A percentile compares a stretch with the other conserved stretches of the same genome.
These are phyloP conservation scores for Gavialis gangeticus DNA, from an alignment of 2,113 vertebrate species.

Conservation along the genomic window DNA sequence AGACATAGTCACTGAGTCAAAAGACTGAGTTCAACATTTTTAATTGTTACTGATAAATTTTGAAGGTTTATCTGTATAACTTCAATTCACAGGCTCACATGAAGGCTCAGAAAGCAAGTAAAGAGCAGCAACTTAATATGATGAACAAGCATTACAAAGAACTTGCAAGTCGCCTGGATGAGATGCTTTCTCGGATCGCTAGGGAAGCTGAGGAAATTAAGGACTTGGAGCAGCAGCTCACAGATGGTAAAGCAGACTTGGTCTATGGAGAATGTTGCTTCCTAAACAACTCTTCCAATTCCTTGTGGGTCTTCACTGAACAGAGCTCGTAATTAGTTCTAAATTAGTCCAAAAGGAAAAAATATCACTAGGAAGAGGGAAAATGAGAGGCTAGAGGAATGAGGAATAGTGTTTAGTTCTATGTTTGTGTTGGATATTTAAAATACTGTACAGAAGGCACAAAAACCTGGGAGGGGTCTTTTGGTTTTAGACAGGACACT, in stretches of 20 bases:
- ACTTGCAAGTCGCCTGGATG: conserved; percentile 88
- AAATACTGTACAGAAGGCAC: background rate
- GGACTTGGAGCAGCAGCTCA: conserved; percentile 95
- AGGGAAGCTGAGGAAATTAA: conserved; percentile 93
- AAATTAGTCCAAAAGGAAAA: background rate
- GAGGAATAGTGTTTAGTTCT: background rate
- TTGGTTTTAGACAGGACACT: background rate
- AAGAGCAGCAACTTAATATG: conserved; percentile 83
- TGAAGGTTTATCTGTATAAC: background rate
- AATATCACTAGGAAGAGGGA: background rate
- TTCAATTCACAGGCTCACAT: conserved; percentile 79
- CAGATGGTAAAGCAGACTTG: conserved; percentile 81
- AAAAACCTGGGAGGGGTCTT: background rate
- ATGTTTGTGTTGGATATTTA: background rate
- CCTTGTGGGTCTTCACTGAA: background rate
- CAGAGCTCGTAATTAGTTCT: background rate
- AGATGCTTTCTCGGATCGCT: conserved; percentile 90
- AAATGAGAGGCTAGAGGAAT: background rate
- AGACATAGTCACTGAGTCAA: background rate
- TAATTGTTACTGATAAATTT: background rate
- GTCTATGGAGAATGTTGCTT: background rate
- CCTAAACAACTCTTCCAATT: background rate
- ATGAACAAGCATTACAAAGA: conserved; percentile 86
- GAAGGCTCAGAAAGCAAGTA: conserved; percentile 80
- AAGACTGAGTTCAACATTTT: background rate